Conservation (phyloP, 1,140 invertebrate species). For the Dufourea novaeangliae region DNA sequence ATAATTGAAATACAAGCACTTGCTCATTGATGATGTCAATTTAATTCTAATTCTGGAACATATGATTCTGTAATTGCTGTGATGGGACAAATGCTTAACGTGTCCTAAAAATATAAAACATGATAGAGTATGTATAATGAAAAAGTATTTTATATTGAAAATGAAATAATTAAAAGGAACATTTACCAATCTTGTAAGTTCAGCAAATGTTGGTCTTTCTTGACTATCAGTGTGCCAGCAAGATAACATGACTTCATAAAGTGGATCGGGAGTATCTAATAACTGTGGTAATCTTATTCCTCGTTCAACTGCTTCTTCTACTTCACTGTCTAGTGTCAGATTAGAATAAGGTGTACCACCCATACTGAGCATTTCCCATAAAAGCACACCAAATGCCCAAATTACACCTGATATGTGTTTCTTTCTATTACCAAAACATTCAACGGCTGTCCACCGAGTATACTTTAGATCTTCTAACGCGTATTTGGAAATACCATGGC, state of each 20-base stretch:
- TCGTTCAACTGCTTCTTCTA: conserved; percentile 85
- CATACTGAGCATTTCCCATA: conserved; percentile 92
- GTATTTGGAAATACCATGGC: conserved; percentile 86
- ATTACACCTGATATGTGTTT: conserved; percentile 88
- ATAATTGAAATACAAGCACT: conserved; percentile 22
- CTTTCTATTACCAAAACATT: conserved; percentile 86
- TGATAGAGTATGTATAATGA: conserved; percentile 9
- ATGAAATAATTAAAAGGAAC: conserved; percentile 6
- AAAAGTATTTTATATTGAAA: conserved; percentile 8
- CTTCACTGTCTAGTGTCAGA: conserved; percentile 84
- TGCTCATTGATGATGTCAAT: conserved; percentile 54
- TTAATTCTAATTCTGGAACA: conserved; percentile 75
- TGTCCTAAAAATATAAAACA: conserved; percentile 70
- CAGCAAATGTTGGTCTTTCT: conserved; percentile 87
- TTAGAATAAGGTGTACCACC: conserved; percentile 91
- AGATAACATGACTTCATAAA: conserved; percentile 91
- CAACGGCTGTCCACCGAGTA: conserved; percentile 89
- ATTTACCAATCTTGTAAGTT: conserved; percentile 81
- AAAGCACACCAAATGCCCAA: conserved; percentile 91
- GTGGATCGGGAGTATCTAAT: conserved; percentile 87
- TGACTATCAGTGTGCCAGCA: conserved; percentile 93
- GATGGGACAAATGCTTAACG: conserved; percentile 74
- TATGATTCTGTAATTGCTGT: conserved; percentile 76
- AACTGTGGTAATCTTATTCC: conserved; percentile 88
- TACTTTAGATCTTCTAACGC: conserved; percentile 83